Percentiles rank a stretch among this genome's conserved stretches.
Evolutionary conservation across 2,113 vertebrate genomes (phyloP).

Genomic region (Sapajus apella): DNA sequence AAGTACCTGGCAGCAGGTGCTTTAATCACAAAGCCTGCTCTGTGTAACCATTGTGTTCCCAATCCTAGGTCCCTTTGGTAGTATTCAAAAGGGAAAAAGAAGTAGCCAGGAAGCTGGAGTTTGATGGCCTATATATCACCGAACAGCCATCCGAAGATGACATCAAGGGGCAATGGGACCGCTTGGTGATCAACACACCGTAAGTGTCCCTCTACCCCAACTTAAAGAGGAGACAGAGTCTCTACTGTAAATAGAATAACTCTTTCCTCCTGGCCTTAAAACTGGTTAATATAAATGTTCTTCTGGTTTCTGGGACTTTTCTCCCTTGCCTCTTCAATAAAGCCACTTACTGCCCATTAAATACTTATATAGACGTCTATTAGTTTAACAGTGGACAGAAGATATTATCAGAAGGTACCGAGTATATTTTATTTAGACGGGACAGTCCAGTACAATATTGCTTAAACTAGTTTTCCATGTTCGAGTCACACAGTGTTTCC

Average conservation of each 20-base stretch:
- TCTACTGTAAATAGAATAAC: neutral
- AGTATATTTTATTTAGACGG: neutral
- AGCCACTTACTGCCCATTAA: neutral
- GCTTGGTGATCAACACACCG: conserved; percentile 97
- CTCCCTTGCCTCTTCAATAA: neutral
- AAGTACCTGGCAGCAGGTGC: neutral
- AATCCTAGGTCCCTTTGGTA: conserved; percentile 92
- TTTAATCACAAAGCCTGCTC: neutral
- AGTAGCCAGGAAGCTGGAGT: conserved; percentile 97
- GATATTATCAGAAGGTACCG: neutral
- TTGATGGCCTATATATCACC: conserved; percentile 97
- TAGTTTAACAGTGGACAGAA: neutral
- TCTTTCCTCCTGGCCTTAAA: neutral
- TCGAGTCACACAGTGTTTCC: neutral
- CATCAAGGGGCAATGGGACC: conserved; percentile 99
- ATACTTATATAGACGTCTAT: neutral
- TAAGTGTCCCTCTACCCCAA: conserved; percentile 81
- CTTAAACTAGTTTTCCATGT: neutral
- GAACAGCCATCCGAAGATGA: conserved; percentile 98
- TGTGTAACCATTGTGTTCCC: neutral
- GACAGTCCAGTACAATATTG: neutral
- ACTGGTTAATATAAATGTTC: neutral
- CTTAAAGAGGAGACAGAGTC: too few species aligned
- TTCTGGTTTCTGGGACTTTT: neutral
- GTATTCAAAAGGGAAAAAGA: conserved; percentile 99